Evolutionary conservation across 2,797 vertebrate species (phyloP).

Genomic region (Peromyscus eremicus): DNA sequence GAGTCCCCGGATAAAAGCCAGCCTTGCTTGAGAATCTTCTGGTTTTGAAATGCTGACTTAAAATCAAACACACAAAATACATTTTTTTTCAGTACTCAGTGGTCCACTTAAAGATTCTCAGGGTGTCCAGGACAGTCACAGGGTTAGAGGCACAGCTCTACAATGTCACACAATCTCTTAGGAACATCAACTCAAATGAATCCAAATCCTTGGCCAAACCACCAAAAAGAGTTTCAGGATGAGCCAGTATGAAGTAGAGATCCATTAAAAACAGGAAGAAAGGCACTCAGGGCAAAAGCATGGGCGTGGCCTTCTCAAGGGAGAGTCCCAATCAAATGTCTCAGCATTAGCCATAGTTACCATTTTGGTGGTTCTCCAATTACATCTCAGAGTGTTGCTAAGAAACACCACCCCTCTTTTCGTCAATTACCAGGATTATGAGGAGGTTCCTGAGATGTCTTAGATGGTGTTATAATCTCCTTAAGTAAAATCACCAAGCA

Average conservation of each 20-base stretch:
- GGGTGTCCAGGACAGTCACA: neutral
- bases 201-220: neutral
- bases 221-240: neutral
- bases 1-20: neutral
- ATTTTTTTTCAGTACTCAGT: neutral
- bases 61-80: neutral
- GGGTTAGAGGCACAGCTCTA: neutral
- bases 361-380: neutral
- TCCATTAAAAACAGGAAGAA: neutral
- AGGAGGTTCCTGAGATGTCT: neutral
- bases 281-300: neutral
- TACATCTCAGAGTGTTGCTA: neutral
- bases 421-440: neutral
- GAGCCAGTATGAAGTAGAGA: neutral
- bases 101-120: neutral
- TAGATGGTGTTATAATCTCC: neutral
- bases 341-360: neutral
- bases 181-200: neutral
- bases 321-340: neutral
- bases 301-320: neutral
- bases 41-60: neutral
- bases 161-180: neutral
- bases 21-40: neutral
- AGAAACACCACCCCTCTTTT: neutral
- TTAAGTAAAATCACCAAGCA: neutral